These are phyloP conservation scores for Bombus haemorrhoidalis DNA, from an alignment of 1,140 invertebrate genomes.

Conservation along the genomic window DNA sequence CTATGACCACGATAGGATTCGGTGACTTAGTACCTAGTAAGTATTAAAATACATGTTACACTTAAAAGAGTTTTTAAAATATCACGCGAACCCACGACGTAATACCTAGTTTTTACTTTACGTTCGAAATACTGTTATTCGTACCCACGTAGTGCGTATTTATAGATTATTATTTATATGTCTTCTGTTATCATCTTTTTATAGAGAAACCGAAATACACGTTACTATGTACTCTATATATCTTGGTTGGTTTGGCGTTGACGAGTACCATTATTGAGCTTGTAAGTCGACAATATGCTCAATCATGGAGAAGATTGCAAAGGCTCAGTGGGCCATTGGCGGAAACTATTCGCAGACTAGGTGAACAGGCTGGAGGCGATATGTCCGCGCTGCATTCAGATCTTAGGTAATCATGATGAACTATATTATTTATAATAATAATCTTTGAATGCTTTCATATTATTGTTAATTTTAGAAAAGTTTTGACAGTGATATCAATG, in stretches of 20 bases:
- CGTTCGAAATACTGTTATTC: neutral
- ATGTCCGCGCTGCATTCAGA: conserved; percentile 87
- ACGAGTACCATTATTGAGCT: conserved; percentile 97
- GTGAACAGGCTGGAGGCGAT: conserved; percentile 89
- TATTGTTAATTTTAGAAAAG: conserved; percentile 64
- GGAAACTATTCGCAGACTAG: conserved; percentile 88
- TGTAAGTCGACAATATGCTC: conserved; percentile 91
- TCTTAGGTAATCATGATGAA: conserved; percentile 81
- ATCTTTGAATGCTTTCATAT: conserved; percentile 56
- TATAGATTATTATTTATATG: conserved; percentile 36
- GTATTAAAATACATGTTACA: conserved; percentile 60
- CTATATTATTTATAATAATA: neutral
- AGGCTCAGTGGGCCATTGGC: conserved; percentile 90
- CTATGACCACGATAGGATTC: conserved; percentile 97
- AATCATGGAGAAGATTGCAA: conserved; percentile 91
- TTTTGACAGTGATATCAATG: conserved; percentile 75
- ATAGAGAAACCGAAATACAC: conserved; percentile 93
- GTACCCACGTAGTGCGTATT: conserved; percentile 7
- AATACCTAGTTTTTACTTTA: neutral
- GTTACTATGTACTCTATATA: conserved; percentile 95
- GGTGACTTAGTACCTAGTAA: conserved; percentile 95
- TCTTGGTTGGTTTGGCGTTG: conserved; percentile 95
- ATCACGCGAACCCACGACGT: neutral
- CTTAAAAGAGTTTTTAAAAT: neutral
- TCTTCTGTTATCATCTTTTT: conserved; percentile 45